Base-by-base conservation (phyloP, 1,140 invertebrate species). In the Drosophila parvula region DNA sequence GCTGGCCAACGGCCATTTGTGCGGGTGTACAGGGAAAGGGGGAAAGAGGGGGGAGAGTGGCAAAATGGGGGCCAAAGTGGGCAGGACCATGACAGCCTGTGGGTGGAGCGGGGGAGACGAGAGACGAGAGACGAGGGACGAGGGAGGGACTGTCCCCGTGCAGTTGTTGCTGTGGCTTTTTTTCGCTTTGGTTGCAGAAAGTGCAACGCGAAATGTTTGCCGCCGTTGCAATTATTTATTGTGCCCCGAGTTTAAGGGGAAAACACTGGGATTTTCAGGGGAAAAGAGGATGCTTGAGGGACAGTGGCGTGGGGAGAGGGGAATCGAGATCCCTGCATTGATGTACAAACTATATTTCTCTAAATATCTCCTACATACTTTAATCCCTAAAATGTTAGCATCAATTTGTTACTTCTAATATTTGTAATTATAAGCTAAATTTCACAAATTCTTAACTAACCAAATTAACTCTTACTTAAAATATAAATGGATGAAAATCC, bases 151-250 rank as follows among this genome's bases (percentile, higher is more conserved):
- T 60, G 38, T 70, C 59, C 43, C 36, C 38, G 44, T 65, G 59
- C 64, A 81, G 50, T 62, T 62, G 64, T 55, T 68, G 59, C 53
- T 64, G 63, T 69, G 67, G 67, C 45, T 70, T 82, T 82, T 82
- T 86, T 86, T 88, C 79, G 79, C 83, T 89, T 83, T 74, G 82
- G 78, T 81, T 81, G 82, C 82, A 86, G 84, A 84, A 88, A 88
- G 78, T 89, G 84, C 84, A 88, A 78, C 62, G 83, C 77, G 77
- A 88, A 88, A 79, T 80, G 83, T 80, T 88, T 88, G 78, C 83
- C 78, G 81, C 69, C 78, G 81, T 74, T 88, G 84, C 84, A 88
- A 88, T 89, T 88, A 88, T 88, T 88, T 88, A 88, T 88, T 89
- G 74, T 89, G 84, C 74, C 73, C 76, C 70, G 58, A 59, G 65